Conservation (phyloP, 1,140 invertebrate species). For the Latrodectus geometricus region DNA sequence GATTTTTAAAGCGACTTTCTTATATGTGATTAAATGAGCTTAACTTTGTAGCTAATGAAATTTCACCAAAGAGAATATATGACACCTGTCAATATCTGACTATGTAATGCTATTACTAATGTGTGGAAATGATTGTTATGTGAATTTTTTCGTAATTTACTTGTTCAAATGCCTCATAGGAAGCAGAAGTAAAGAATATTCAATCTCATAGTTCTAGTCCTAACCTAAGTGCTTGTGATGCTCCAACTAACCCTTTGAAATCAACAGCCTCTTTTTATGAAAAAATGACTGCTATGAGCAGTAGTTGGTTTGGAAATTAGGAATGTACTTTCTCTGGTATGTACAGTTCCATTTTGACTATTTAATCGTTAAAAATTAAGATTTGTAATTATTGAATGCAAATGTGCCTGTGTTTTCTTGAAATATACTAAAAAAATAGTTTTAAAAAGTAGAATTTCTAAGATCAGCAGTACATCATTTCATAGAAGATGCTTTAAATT, state of each 20-base stretch:
- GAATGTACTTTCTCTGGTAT: neutral
- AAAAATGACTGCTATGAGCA: conserved; percentile 59
- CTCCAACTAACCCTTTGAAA: conserved; percentile 32
- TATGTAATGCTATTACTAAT: neutral
- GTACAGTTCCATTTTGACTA: too few relatives aligned
- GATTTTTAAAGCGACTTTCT: too few relatives aligned
- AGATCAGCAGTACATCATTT: too few relatives aligned
- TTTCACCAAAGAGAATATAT: neutral
- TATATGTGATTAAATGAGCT: too few relatives aligned
- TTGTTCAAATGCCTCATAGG: neutral
- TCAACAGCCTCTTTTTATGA: conserved; percentile 59
- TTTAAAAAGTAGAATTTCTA: too few relatives aligned
- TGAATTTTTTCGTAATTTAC: neutral
- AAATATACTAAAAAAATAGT: too few relatives aligned
- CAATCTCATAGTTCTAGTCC: conserved; percentile 52
- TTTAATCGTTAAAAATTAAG: too few relatives aligned
- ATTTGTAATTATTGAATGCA: too few relatives aligned
- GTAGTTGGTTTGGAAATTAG: conserved; percentile 59
- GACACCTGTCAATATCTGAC: neutral
- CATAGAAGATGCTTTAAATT: too few relatives aligned
- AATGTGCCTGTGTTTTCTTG: too few relatives aligned
- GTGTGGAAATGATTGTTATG: neutral
- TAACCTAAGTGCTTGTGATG: conserved; percentile 35
- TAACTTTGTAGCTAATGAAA: neutral
- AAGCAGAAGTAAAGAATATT: conserved; percentile 29